Evolutionary conservation across 2,113 vertebrate genomes (phyloP).

Genomic region (Stegostoma tigrinum): DNA sequence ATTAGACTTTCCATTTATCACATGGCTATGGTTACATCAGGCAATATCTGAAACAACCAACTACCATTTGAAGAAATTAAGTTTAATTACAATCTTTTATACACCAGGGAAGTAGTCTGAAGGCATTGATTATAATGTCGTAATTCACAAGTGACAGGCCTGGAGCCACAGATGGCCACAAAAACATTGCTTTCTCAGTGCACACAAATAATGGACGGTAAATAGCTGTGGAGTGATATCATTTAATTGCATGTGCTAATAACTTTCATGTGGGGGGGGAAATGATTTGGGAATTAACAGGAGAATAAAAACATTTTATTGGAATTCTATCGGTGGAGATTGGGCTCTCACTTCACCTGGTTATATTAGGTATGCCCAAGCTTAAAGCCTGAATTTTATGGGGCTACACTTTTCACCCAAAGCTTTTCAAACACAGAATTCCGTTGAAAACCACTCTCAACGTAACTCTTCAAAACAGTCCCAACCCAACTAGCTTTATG

Average conservation of each 20-base stretch:
- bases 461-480: no score
- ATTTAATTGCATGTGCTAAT: not conserved
- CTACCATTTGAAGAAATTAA: not conserved
- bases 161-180: not conserved
- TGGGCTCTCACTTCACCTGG: not conserved
- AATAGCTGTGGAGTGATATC: not conserved
- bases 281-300: not conserved
- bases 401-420: not conserved
- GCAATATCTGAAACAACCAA: constrained; percentile 2
- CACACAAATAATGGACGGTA: not conserved
- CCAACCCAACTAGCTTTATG: not conserved
- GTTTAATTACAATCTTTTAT: not conserved
- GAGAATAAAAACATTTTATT: not conserved
- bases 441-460: not conserved
- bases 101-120: not conserved
- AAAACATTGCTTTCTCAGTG: not conserved
- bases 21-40: not conserved
- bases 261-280: not conserved
- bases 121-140: not conserved
- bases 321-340: not conserved
- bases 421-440: not conserved
- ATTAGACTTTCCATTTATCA: not conserved
- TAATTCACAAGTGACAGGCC: not conserved
- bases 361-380: not conserved
- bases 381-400: not conserved